A percentile compares a stretch with the other conserved stretches of the same genome.
phyloP scores from a whole-genome alignment of 2,888 invertebrate species.

The Amaurobius ferox region DNA sequence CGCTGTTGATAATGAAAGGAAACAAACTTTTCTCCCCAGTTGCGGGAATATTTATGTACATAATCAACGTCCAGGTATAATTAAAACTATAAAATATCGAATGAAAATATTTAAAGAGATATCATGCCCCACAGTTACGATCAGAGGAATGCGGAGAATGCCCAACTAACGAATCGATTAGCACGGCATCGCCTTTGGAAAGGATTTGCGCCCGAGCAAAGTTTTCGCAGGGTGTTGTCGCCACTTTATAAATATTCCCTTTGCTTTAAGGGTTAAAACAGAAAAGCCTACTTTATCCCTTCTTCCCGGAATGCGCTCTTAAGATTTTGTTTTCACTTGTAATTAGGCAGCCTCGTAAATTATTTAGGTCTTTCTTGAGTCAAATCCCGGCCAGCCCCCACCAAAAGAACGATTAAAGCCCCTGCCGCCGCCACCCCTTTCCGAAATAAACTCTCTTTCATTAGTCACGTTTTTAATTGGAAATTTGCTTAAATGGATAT shows the following conservation, averaged over 20 bases:
- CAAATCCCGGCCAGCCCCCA: slow-evolving; percentile 32
- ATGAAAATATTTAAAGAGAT: slow-evolving; percentile 72
- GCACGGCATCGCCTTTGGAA: slow-evolving; percentile 4
- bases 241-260: slow-evolving; percentile 69
- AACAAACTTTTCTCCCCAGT: slow-evolving; percentile 59
- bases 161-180: slow-evolving; percentile 54
- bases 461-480: slow-evolving; percentile 72
- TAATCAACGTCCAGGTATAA: slow-evolving; percentile 72
- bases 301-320: slow-evolving; percentile 54
- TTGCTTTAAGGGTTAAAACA: slow-evolving; percentile 67
- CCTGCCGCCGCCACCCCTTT: slow-evolving; percentile 5
- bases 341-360: slow-evolving; percentile 70
- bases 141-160: slow-evolving; percentile 61
- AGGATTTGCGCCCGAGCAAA: slow-evolving; percentile 31
- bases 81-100: slow-evolving; percentile 72
- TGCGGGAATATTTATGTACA: slow-evolving; percentile 64
- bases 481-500: slow-evolving; percentile 69
- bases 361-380: slow-evolving; percentile 60
- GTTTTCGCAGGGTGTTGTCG: slow-evolving; percentile 50
- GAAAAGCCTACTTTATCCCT: slow-evolving; percentile 71
- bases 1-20: slow-evolving; percentile 50
- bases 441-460: slow-evolving; percentile 69
- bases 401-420: slow-evolving; percentile 63
- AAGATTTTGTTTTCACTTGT: slow-evolving; percentile 72
- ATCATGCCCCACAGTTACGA: slow-evolving; percentile 61